These are phyloP conservation scores for Rhombomys opimus DNA, from an alignment of 2,113 vertebrate species.

Conservation along the genomic window DNA sequence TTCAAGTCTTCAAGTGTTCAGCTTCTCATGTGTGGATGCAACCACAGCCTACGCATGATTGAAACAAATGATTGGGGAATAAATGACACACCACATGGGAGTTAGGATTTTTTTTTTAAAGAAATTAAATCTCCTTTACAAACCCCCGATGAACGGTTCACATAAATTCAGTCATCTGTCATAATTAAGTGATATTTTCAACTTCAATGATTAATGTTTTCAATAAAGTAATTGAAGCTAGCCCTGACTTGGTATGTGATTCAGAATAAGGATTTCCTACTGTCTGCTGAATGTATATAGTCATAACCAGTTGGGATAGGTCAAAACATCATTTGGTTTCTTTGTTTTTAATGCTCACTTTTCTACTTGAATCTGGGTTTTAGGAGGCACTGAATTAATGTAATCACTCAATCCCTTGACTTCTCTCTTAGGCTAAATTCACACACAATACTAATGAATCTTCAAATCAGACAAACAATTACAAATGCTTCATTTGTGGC, in stretches of 20 bases:
- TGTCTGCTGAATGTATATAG: neutral
- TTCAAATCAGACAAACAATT: neutral
- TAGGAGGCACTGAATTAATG: neutral
- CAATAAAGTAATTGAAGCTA: conserved; percentile 29
- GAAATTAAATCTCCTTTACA: conserved; percentile 49
- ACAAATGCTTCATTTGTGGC: conserved; percentile 8
- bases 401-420: neutral
- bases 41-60: conserved; percentile 5
- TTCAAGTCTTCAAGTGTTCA: conserved; percentile 49
- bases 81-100: conserved; percentile 32
- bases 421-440: neutral
- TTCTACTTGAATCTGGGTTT: conserved; percentile 17
- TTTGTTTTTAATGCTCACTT: neutral
- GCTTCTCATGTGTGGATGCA: neutral
- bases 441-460: neutral
- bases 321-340: neutral
- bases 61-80: conserved; percentile 43
- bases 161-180: conserved; percentile 4
- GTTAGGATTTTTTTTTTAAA: neutral
- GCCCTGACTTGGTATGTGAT: neutral
- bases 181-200: neutral
- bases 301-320: neutral
- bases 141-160: conserved; percentile 46
- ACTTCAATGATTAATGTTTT: conserved; percentile 33
- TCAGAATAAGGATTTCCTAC: neutral